Evolutionary conservation across 2,888 invertebrate genomes (phyloP), one percentile per base, ranked within the genome.

Genomic region (Volucella bombylans): DNA sequence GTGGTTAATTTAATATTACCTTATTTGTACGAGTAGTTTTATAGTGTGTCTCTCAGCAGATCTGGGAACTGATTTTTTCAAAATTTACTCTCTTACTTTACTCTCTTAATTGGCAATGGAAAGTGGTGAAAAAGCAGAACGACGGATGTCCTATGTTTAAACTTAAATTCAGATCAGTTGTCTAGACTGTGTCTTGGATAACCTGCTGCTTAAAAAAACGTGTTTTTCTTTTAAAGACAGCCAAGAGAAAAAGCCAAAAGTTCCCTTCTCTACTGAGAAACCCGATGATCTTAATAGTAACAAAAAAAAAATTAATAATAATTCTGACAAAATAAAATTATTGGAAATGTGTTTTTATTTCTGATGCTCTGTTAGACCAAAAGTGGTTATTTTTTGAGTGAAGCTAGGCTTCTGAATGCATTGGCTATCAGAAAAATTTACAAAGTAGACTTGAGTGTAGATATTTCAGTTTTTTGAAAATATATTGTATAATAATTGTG

Each of bases 401-500:
- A 55, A 54, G 67, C 67, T 54, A 11, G 4, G 43, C 67, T 67
- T 54, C 31, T 54, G 8, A 54, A 45, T 47, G 47, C 14, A 55
- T 45, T 45, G 4, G 18, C 50, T 9, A 38, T n/a, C 14, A 47
- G 3, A 18, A 52, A 65, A 15, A 41, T 9, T 18, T 39, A 6
- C 15, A 10, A 15, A 38, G 3, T 15, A 4, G 6, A 41, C 9
- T 15, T 52, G 31, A 31, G 6, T 31, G 6, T 6, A 6, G 31
- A 0, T 31, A 31, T 57, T 57, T 15, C 15, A n/a, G 38, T 52
- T 12, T 39, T 39, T 54, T 4, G 31, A 64, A 54, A 45, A 62
- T 23, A 55, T 38, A 57, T 43, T 2, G 23, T n/a, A n/a, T n/a
- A n/a, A n/a, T 31, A 31, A 54, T 73, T 73, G 73, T 73, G 73